Conservation (phyloP, 2,113 vertebrate species). For the Heterochromis multidens region DNA sequence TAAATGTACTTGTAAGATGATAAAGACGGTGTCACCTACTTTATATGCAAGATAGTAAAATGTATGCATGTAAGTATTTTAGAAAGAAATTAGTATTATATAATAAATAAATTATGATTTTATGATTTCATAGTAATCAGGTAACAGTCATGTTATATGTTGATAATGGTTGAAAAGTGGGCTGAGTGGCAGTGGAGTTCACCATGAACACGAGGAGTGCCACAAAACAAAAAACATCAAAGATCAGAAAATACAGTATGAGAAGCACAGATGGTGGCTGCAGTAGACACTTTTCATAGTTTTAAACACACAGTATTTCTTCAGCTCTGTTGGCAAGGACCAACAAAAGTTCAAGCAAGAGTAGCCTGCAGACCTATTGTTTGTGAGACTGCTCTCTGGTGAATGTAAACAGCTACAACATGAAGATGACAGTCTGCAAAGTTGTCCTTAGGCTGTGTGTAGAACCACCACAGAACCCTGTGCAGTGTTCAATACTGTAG, state of each 20-base stretch:
- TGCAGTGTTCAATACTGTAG: rapidly evolving
- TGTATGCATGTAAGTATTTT: background rate
- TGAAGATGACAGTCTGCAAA: background rate
- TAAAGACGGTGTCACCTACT: too few relatives aligned
- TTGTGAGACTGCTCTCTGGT: background rate
- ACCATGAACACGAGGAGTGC: background rate
- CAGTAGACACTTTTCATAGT: background rate
- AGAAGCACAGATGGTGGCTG: background rate
- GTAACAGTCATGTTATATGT: background rate
- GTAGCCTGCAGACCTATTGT: background rate
- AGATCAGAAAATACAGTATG: background rate
- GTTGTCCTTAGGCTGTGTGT: rapidly evolving
- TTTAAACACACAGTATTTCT: background rate
- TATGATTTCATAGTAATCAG: background rate
- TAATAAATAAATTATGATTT: background rate
- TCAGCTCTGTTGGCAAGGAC: background rate
- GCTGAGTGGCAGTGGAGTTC: background rate
- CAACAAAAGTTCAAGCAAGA: background rate
- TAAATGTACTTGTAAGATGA: too few relatives aligned
- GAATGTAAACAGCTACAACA: background rate
- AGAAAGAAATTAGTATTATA: background rate
- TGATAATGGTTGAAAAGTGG: background rate
- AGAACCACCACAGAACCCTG: background rate
- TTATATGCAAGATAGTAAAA: background rate
- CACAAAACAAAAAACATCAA: background rate